Evolutionary conservation across 2,888 invertebrate species (phyloP), one percentile per base, ranked within the genome.

Genomic region (Chydorus sphaericus): DNA sequence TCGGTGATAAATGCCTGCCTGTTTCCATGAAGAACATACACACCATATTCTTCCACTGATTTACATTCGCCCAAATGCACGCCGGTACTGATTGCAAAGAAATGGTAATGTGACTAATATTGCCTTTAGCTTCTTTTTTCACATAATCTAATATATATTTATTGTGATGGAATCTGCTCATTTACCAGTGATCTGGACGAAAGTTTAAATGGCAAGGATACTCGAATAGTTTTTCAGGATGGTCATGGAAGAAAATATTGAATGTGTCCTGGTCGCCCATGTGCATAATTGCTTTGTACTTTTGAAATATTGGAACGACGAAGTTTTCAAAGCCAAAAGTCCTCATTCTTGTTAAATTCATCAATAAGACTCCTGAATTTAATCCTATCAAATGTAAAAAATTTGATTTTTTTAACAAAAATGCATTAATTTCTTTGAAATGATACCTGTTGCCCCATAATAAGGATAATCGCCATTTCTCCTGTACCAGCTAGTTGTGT

Each of bases 181-280:
- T n/a, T n/a, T 18, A 44, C 44, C 44, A 96, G 70, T 94, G 94
- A 72, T 96, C 94, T 1, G 92, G 83, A 52, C 94, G 81, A 71
- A 85, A 94, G 71, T 96, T 96, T 72, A 83, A 90, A 59, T 85
- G 78, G 67, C 94, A 96, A 1, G 85, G 77, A 67, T 88, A 81
- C 57, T 85, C 74, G 62, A 79, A 81, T 56, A 94, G 75, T 63
- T 84, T 83, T 61, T 83, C 80, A 63, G 87, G 83, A 73, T 85
- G 82, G 68, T 80, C 83, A 69, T 86, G 84, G 67, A 91, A 89
- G 67, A 88, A 83, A 65, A 91, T 87, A 67, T 91, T 92, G 63
- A 91, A 85, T 63, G 91, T 81, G 73, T 94, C 94, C 73, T 96
- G 94, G 71, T 96, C 96, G n/a, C 94, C 94, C 90, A 90, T 94